phyloP scores from a whole-genome alignment of 92 coral and sea anemone species.

The Zoanthus sansibaricus region DNA sequence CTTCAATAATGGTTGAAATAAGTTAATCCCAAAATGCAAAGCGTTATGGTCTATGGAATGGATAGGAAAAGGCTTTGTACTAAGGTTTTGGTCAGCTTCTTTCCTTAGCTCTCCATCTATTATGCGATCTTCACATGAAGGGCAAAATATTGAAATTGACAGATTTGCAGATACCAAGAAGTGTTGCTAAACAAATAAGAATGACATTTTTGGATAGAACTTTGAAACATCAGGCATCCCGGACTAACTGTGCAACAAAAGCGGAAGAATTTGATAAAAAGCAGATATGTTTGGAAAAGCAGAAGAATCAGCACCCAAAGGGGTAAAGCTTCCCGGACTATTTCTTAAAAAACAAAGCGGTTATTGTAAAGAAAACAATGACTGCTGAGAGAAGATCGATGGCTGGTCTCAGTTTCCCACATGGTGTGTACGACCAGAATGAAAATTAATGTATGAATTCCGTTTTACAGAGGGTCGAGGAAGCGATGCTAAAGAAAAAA shows the following conservation, averaged over 20 bases:
- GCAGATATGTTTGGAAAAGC: not conserved
- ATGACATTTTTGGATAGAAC: conserved; percentile 35
- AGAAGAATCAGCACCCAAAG: conserved; percentile 8
- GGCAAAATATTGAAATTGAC: conserved; percentile 52
- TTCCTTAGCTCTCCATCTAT: conserved; percentile 48
- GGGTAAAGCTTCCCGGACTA: conserved; percentile 40
- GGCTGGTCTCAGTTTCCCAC: conserved; percentile 67
- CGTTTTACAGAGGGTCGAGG: conserved; percentile 43
- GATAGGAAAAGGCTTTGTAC: conserved; percentile 53
- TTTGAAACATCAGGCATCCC: not conserved
- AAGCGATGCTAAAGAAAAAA: conserved; percentile 21
- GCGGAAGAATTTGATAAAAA: conserved; percentile 38
- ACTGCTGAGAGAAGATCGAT: conserved; percentile 49
- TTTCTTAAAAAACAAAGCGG: conserved; percentile 49
- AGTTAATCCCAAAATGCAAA: conserved; percentile 40
- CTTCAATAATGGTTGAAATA: conserved; percentile 45
- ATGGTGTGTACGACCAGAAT: conserved; percentile 57
- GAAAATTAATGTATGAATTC: conserved; percentile 66
- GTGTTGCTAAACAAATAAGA: conserved; percentile 16
- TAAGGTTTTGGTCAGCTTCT: conserved; percentile 46
- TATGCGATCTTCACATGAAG: conserved; percentile 55
- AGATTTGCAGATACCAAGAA: conserved; percentile 23
- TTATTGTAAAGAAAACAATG: conserved; percentile 41
- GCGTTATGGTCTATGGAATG: conserved; percentile 47
- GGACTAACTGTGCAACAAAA: not conserved